Evolutionary conservation across 2,113 vertebrate genomes (phyloP).

Genomic region (Psammodynastes pulverulentus): DNA sequence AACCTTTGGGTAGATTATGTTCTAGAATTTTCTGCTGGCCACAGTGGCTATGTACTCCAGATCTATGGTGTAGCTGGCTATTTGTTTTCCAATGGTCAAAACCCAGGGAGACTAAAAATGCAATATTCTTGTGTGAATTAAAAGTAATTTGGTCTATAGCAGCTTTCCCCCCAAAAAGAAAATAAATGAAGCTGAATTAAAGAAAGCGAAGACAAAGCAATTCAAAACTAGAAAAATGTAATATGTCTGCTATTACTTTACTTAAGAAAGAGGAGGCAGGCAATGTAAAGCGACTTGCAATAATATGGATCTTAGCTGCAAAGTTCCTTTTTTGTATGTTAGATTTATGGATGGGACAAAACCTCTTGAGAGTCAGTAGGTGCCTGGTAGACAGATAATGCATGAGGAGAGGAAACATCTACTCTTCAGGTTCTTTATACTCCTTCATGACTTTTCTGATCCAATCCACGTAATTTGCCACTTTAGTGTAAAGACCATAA

Average conservation of each 20-base stretch:
- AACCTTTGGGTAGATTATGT: too few relatives aligned
- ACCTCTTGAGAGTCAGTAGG: background rate
- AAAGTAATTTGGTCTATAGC: background rate
- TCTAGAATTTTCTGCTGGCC: background rate
- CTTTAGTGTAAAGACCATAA: slow-evolving; percentile 86
- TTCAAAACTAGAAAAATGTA: background rate
- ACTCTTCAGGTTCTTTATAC: slow-evolving; percentile 21
- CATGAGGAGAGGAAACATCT: slow-evolving; percentile 8
- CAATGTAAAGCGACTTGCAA: accelerated
- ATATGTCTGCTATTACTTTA: background rate
- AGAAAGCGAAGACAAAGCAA: background rate
- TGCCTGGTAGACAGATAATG: background rate
- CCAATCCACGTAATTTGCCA: slow-evolving; percentile 85
- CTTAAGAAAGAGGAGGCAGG: slow-evolving; percentile 12
- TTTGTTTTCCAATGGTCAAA: background rate
- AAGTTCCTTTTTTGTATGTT: background rate
- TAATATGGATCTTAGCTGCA: background rate
- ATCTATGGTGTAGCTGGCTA: background rate
- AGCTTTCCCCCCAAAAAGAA: background rate
- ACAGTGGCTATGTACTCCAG: too few relatives aligned
- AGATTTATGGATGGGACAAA: background rate
- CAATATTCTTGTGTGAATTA: background rate
- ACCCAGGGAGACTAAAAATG: background rate
- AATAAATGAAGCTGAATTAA: background rate
- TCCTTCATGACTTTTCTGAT: slow-evolving; percentile 75